These are phyloP conservation scores for Lepetodrilus schrolli DNA, from an alignment of 2,888 invertebrate genomes.

Conservation along the genomic window DNA sequence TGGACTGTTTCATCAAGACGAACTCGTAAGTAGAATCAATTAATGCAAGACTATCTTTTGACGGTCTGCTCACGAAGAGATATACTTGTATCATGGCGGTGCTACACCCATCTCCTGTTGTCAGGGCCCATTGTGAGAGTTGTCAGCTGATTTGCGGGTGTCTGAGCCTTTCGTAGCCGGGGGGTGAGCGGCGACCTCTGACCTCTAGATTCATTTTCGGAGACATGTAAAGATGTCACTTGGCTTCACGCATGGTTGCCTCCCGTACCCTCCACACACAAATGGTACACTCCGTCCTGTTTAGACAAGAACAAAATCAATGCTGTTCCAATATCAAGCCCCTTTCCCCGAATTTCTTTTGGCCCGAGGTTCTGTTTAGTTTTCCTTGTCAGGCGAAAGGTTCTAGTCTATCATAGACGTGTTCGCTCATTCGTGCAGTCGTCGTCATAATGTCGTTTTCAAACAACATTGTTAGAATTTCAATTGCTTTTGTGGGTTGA, in stretches of 20 bases:
- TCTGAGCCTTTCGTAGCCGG: neutral
- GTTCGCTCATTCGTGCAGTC: neutral
- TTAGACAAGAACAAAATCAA: conserved; percentile 22
- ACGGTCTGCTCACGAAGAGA: too few relatives aligned
- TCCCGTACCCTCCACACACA: neutral
- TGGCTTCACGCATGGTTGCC: neutral
- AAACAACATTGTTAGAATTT: conserved; percentile 3
- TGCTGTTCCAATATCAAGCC: neutral
- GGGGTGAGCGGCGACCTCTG: neutral
- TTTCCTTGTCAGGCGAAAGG: neutral
- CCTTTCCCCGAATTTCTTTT: neutral
- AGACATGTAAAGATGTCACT: conserved; percentile 24
- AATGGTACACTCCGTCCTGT: neutral
- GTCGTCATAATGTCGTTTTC: neutral
- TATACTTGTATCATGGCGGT: too few relatives aligned
- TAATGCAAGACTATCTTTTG: too few relatives aligned
- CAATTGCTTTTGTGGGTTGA: neutral
- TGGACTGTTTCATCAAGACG: too few relatives aligned
- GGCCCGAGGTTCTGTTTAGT: conserved; percentile 9
- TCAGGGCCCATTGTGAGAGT: neutral
- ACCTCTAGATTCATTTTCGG: neutral
- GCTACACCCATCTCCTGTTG: too few relatives aligned
- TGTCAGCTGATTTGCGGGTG: conserved; percentile 17
- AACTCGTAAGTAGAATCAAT: too few relatives aligned
- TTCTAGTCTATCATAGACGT: conserved; percentile 16